Evolutionary conservation across 2,888 invertebrate genomes (phyloP), one percentile per base, ranked within the genome.

Genomic region (Andrena hattorfiana): DNA sequence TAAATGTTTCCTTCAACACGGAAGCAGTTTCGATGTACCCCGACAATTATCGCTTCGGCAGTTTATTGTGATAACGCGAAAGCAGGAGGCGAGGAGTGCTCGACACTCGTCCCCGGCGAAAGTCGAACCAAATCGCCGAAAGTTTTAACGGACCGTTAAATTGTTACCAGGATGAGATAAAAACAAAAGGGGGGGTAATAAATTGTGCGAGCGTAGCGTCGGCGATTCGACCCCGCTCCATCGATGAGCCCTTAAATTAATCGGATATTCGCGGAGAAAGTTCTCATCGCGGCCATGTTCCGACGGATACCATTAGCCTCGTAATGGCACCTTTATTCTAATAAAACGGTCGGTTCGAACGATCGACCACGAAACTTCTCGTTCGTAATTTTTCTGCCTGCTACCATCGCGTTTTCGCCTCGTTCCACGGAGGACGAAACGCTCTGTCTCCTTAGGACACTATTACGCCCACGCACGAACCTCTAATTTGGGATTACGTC

Each of bases 71-170:
- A 72, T 48, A 60, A 66, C 49, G 23, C 60, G 48, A 59, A 67
- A n/a, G 32, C 20, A 20, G 23, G 26, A 10, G 10, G 56, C 20
- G 60, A 73, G 64, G 66, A 42, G 66, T 48, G 59, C 68, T 59
- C 48, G 8, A 28, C 48, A 16, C 23, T 63, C 63, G 32, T 73
- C 69, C 28, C 28, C 28, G 59, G 73, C 77, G 74, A 83, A 85
- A 87, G 87, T 76, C 35, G 62, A 77, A 70, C 70, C 10, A 48
- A 32, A 73, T 76, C 60, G 23, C 32, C 71, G 70, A 77, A 78
- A 86, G 77, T 82, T 86, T 80, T 81, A 80, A 77, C 77, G 16
- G 79, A 80, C 60, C 81, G 73, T 84, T 68, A 82, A 84, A 80
- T 70, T 26, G 71, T 63, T 20, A 13, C 54, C 8, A 7, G 8